phyloP scores from a whole-genome alignment of 1,140 invertebrate genomes.

The Drosophila prosaltans region DNA sequence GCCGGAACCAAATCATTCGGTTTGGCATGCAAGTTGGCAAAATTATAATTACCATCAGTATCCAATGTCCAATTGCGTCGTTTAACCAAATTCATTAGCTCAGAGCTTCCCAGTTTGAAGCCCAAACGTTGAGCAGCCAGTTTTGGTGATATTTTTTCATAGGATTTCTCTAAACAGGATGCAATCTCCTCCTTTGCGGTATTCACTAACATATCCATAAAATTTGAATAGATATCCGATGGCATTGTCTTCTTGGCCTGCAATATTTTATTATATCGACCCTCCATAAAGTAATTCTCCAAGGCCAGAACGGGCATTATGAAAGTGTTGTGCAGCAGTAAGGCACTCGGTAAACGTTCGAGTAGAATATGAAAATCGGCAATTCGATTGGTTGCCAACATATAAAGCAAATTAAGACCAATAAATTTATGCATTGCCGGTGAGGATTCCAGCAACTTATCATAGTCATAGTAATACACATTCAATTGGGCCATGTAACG shows the following conservation, averaged over 20 bases:
- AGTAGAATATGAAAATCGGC: slow-evolving; percentile 99
- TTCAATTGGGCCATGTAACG: slow-evolving; percentile 98
- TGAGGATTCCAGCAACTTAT: slow-evolving; percentile 92
- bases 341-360: slow-evolving; percentile 94
- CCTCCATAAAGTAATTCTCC: slow-evolving; percentile 99
- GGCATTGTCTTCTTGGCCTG: slow-evolving; percentile 92
- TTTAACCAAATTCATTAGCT: slow-evolving; percentile 90
- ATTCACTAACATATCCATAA: slow-evolving; percentile 97
- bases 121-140: slow-evolving; percentile 96
- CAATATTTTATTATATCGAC: slow-evolving; percentile 97
- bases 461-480: slow-evolving; percentile 98
- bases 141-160: slow-evolving; percentile 92
- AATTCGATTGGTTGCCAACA: slow-evolving; percentile 98
- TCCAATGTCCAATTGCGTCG: slow-evolving; percentile 92
- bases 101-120: slow-evolving; percentile 87
- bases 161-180: slow-evolving; percentile 97
- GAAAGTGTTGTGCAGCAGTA: slow-evolving; percentile 95
- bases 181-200: slow-evolving; percentile 99
- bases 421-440: slow-evolving; percentile 97
- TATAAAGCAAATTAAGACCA: slow-evolving; percentile 96
- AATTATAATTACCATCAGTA: slow-evolving; percentile 91
- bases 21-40: slow-evolving; percentile 87
- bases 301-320: slow-evolving; percentile 97
- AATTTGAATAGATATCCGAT: slow-evolving; percentile 96
- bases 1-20: slow-evolving; percentile 93